Percentiles rank a stretch among this genome's conserved stretches.
Conservation (phyloP, 2,113 vertebrate species). For the Podarcis raffonei region DNA sequence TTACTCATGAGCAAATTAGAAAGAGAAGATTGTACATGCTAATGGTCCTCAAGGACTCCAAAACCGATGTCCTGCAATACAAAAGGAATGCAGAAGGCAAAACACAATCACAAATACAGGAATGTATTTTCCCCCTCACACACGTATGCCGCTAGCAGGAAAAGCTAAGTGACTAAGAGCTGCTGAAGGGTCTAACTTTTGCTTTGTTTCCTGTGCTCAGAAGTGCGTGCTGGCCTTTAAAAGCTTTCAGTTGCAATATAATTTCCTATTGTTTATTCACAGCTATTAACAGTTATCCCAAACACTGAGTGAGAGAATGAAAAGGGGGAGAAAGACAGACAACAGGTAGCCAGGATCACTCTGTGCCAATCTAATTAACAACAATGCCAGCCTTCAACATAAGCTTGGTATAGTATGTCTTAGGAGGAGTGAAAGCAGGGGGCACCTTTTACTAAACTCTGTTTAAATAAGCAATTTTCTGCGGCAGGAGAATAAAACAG, state of each 20-base stretch:
- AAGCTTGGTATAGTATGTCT: conserved; percentile 16
- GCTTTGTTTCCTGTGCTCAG: conserved; percentile 51
- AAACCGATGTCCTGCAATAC: neutral
- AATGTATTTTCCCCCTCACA: neutral
- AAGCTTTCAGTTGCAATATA: conserved; percentile 56
- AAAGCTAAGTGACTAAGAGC: neutral
- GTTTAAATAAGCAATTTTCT: conserved; percentile 34
- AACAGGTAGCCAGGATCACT: conserved; percentile 52
- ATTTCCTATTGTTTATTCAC: conserved; percentile 41
- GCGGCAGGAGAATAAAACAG: conserved; percentile 18
- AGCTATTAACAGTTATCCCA: conserved; percentile 50
- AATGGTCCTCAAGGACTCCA: neutral
- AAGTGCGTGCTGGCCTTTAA: conserved; percentile 54
- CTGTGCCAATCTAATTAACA: conserved; percentile 57
- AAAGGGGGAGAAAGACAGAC: conserved; percentile 5
- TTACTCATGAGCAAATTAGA: neutral
- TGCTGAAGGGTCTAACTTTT: neutral
- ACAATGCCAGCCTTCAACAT: conserved; percentile 35
- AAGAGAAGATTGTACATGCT: neutral
- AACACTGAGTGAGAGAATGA: conserved; percentile 47
- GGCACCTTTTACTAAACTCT: conserved; percentile 24
- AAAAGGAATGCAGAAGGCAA: neutral
- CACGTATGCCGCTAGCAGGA: neutral
- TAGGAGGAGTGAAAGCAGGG: conserved; percentile 4
- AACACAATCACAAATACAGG: neutral